Evolutionary conservation across 1,140 invertebrate species (phyloP).

Genomic region (Bombus difficillimus): DNA sequence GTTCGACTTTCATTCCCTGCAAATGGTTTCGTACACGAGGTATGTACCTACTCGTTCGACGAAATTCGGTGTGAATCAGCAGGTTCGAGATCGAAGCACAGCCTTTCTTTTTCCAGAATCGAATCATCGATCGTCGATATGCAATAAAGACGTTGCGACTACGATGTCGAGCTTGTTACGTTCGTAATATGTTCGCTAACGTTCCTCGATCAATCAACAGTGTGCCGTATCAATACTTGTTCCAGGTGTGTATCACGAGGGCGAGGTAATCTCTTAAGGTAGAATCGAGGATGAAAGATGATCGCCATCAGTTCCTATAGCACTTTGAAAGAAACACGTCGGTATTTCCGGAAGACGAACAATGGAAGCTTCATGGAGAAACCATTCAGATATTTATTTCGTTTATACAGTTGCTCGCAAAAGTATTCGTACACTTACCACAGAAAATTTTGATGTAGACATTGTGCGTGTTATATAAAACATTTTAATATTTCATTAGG

Average conservation of each 20-base stretch:
- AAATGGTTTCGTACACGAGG: not conserved
- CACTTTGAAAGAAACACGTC: not conserved
- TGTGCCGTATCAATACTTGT: not conserved
- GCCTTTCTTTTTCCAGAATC: not conserved
- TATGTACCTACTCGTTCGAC: not conserved
- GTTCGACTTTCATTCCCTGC: not conserved
- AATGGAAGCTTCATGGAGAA: not conserved
- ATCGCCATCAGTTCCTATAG: not conserved
- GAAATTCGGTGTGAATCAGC: not conserved
- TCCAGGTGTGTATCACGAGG: not conserved
- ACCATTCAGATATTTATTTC: not conserved
- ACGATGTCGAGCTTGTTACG: constrained; percentile 8
- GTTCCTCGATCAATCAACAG: constrained; percentile 9
- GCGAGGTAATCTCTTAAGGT: not conserved
- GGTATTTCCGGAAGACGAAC: no score
- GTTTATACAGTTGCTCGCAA: no score
- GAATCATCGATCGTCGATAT: constrained; percentile 1
- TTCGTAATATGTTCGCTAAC: not conserved
- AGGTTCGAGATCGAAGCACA: not conserved
- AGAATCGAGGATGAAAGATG: not conserved
- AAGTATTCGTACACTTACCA: no score
- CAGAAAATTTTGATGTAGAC: no score
- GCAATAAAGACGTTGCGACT: constrained; percentile 17
- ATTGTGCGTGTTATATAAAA: no score
- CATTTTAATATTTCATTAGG: no score